Base-by-base conservation (phyloP, 2,888 invertebrate genomes). In the Orchestes rusci region DNA sequence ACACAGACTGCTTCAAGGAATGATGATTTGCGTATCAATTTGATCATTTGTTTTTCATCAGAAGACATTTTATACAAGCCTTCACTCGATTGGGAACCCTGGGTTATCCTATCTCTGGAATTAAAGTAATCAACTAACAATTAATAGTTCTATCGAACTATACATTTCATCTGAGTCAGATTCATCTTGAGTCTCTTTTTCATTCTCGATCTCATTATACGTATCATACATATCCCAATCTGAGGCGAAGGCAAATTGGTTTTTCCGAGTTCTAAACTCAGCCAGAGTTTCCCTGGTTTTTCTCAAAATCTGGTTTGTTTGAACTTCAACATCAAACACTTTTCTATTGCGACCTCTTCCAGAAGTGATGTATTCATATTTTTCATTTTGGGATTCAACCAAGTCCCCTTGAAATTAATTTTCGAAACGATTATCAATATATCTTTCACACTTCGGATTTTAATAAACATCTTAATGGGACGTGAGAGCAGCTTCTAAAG, bases 151-250 rank as follows among this genome's bases (percentile, higher is more conserved):
- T 30, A 7, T 23, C 10, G 12, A 10, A 30, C 5, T 28, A 27
- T 15, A 30, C 36, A 12, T 34, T 15, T 43, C 31, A 4, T 43
- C 36, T 5, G 36, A 36, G n/a, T 41, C 34, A 4, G 8, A 34
- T 5, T 42, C 30, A 4, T 42, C 38, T 16, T 4, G 4, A 16
- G 4, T 2, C 18, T 39, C 18, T 10, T 7, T 39, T 29, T 19
- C 12, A 8, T 37, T 10, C 4, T n/a, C 30, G 5, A 7, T 23
- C 10, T 23, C 69, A 19, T 75, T 56, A 35, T 78, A 83, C 0
- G 80, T 82, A 58, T 87, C 87, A 56, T 78, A 77, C 79, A 87
- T 84, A 55, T 86, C 83, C 76, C 84, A 88, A 58, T 79, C 72
- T 1, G 84, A 84, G 0, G 84, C 85, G 59, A 80, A 83, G 0